Conservation (phyloP, 2,888 invertebrate species). For the Bedellia somnulentella region DNA sequence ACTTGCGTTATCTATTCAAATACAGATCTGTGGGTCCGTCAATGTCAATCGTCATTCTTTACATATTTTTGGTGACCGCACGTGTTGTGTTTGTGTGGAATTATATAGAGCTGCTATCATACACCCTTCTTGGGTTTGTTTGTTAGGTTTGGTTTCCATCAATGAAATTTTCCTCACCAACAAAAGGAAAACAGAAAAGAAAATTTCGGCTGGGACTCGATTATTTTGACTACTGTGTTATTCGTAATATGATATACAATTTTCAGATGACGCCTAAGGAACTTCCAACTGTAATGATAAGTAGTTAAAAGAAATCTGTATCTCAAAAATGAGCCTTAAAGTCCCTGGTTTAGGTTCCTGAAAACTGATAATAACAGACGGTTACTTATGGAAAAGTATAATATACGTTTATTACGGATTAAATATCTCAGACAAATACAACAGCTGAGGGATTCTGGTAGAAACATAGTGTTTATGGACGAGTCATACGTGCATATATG, state of each 20-base stretch:
- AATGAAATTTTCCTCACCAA: conserved; percentile 1
- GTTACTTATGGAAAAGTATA: conserved; percentile 4
- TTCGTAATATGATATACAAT: conserved; percentile 3
- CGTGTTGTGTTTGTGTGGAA: no score
- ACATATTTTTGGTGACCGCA: no score
- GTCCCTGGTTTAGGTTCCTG: conserved; percentile 1
- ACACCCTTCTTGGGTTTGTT: no score
- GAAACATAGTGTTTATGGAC: conserved; percentile 7
- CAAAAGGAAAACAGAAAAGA: conserved; percentile 2
- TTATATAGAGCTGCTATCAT: no score
- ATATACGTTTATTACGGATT: conserved; percentile 5
- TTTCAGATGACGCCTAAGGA: conserved; percentile 2
- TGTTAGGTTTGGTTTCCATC: no score
- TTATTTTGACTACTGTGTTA: conserved; percentile 5
- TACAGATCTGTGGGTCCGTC: no score
- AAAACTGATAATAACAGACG: conserved; percentile 4
- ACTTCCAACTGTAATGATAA: conserved; percentile 1
- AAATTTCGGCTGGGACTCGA: conserved; percentile 2
- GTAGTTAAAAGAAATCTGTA: no score
- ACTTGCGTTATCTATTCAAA: no score
- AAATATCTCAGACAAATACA: conserved; percentile 5
- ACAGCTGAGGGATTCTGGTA: conserved; percentile 5
- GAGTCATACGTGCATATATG: conserved; percentile 6
- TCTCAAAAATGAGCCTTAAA: no score
- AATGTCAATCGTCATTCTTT: no score